Evolutionary conservation across 1,140 invertebrate genomes (phyloP).

Genomic region (Harpegnathos saltator): DNA sequence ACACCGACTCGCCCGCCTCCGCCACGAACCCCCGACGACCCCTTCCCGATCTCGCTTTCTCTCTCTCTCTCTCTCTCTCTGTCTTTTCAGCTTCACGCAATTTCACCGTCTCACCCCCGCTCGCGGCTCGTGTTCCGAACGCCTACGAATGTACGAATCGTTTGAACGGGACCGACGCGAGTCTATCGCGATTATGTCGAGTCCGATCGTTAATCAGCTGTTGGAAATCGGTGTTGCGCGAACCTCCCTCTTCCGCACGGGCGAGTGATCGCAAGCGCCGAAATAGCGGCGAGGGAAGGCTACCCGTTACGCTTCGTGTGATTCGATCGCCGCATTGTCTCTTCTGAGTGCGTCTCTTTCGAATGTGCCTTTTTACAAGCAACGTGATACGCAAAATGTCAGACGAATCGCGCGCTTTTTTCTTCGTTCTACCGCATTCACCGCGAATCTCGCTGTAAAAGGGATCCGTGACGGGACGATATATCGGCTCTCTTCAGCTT

Average conservation of each 20-base stretch:
- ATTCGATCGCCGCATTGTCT: not conserved
- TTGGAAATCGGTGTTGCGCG: not conserved
- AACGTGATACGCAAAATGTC: not conserved
- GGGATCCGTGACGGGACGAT: not conserved
- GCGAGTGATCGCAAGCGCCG: not conserved
- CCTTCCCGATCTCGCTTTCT: too few relatives aligned
- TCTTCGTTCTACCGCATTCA: not conserved
- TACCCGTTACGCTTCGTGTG: not conserved
- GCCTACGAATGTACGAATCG: not conserved
- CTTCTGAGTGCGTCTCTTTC: not conserved
- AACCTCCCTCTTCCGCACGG: not conserved
- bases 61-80: too few relatives aligned
- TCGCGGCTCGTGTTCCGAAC: not conserved
- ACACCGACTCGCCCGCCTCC: not conserved
- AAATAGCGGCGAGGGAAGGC: not conserved
- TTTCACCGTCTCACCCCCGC: not conserved
- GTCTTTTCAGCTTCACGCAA: not conserved
- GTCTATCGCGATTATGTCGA: conserved; percentile 21
- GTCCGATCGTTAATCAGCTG: conserved; percentile 15
- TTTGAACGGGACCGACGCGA: not conserved
- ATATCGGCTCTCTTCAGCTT: conserved; percentile 17
- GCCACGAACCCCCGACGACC: not conserved
- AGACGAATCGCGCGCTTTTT: not conserved
- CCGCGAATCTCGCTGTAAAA: not conserved
- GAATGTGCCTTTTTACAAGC: not conserved